Evolutionary conservation across 2,888 invertebrate genomes (phyloP).

Genomic region (Rhagophthalmus giganteus): DNA sequence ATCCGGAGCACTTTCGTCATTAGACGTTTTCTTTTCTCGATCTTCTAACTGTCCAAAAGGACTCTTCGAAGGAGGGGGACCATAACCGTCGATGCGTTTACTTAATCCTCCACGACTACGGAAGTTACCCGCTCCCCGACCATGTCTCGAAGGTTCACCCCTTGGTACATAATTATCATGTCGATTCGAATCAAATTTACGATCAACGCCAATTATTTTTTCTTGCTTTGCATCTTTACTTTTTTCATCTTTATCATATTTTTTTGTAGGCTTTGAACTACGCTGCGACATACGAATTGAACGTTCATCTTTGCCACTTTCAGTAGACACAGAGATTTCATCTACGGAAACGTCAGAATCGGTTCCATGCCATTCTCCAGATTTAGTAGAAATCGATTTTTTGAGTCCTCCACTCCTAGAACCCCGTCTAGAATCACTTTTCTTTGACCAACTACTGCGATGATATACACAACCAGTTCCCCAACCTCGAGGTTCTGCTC

Average conservation of each 20-base stretch:
- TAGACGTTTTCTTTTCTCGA: constrained; percentile 45
- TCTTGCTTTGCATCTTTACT: constrained; percentile 56
- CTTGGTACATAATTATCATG: constrained; percentile 81
- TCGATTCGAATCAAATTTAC: constrained; percentile 47
- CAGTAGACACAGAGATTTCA: constrained; percentile 63
- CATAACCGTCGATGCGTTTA: constrained; percentile 72
- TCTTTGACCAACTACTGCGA: constrained; percentile 38
- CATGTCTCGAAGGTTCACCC: constrained; percentile 86
- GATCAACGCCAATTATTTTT: constrained; percentile 34
- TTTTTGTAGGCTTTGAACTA: constrained; percentile 59
- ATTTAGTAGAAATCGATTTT: constrained; percentile 50
- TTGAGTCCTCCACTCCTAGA: constrained; percentile 45
- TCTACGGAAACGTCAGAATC: constrained; percentile 79
- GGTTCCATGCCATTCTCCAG: constrained; percentile 61
- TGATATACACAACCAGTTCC: constrained; percentile 34
- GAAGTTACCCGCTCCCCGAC: constrained; percentile 64
- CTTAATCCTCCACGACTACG: constrained; percentile 57
- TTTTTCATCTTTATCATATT: constrained; percentile 63
- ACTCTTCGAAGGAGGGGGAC: constrained; percentile 79
- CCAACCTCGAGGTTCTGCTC: constrained; percentile 57
- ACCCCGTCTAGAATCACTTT: constrained; percentile 53
- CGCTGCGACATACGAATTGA: constrained; percentile 51
- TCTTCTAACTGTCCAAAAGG: constrained; percentile 64
- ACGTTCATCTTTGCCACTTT: constrained; percentile 62
- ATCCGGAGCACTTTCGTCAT: constrained; percentile 58